These are phyloP conservation scores for Watsonalla cultraria DNA, from an alignment of 2,888 invertebrate genomes.

Conservation along the genomic window DNA sequence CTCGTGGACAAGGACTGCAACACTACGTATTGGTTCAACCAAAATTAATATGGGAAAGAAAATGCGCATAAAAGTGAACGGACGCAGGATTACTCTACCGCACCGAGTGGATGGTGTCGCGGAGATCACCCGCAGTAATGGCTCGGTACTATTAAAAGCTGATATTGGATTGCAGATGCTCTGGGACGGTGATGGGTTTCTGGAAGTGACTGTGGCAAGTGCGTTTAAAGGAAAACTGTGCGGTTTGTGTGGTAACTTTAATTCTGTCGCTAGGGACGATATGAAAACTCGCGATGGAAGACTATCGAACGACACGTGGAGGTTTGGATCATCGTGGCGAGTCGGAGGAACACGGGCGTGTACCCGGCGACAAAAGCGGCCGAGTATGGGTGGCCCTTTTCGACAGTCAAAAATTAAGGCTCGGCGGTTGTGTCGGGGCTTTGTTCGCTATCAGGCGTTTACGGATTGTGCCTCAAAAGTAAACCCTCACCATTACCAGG, in stretches of 20 bases:
- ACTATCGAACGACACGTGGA: slow-evolving; percentile 81
- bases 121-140: slow-evolving; percentile 81
- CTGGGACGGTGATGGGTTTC: slow-evolving; percentile 96
- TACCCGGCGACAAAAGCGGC: slow-evolving; percentile 77
- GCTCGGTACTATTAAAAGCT: slow-evolving; percentile 82
- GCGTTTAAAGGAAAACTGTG: slow-evolving; percentile 87
- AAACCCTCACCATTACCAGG: slow-evolving; percentile 89
- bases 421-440: slow-evolving; percentile 72
- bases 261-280: slow-evolving; percentile 91
- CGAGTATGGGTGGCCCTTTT: slow-evolving; percentile 59
- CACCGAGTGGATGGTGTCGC: slow-evolving; percentile 78
- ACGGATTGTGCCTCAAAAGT: slow-evolving; percentile 88
- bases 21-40: slow-evolving; percentile 84
- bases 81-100: slow-evolving; percentile 85
- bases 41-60: slow-evolving; percentile 92
- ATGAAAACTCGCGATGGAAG: slow-evolving; percentile 84
- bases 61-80: slow-evolving; percentile 91
- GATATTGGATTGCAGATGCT: slow-evolving; percentile 89
- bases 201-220: slow-evolving; percentile 89
- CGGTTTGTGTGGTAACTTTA: slow-evolving; percentile 97
- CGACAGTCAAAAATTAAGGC: slow-evolving; percentile 70
- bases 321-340: slow-evolving; percentile 94
- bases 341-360: slow-evolving; percentile 89
- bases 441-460: slow-evolving; percentile 79
- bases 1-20: slow-evolving; percentile 95